Evolutionary conservation across 1,140 invertebrate species (phyloP), one percentile per base, ranked within the genome.

Genomic region (Drosophila kanapiae): DNA sequence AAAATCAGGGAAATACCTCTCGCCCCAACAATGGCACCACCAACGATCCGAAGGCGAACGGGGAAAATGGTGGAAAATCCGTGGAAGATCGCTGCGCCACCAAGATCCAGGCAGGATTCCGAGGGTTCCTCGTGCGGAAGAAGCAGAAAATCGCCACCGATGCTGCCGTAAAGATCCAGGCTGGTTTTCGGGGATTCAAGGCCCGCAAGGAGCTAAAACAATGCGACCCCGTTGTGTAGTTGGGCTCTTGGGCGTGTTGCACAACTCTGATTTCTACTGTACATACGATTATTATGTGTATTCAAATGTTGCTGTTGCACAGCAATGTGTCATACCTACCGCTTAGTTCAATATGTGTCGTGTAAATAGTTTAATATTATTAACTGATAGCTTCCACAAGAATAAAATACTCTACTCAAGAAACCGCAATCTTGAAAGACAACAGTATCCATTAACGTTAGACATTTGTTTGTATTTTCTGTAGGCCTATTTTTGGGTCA

Each of bases 21-120:
- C 54, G 47, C 11, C 48, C 37, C 16, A 45, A 13, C 16, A 45
- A 23, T 54, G 48, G n/a, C 31, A 51, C 59, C 33, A 77, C 16
- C 33, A 71, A 64, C 27, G 81, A 61, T 23, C 45, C 59, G 35
- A 59, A 43, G 49, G 33, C 40, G 40, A 88, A 40, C 33, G 38
- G 35, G 18, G 58, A 70, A 38, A 56, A 42, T 57, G 68, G 58
- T 6, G 47, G 51, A 16, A 74, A 61, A 33, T 75, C 72, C 7
- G 75, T 95, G 27, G 94, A 95, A 78, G 95, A 96, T 80, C 94
- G 94, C 53, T 95, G 95, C 29, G 96, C 96, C 1, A 95, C 95
- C 2, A 96, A 96, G 92, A 97, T 97, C 69, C 96, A 97, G 90
- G 96, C 96, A 0, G 95, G 95, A 5, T 94, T 96, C 16, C 93